Conservation (phyloP, 2,797 vertebrate species). For the Lophius americanus region DNA sequence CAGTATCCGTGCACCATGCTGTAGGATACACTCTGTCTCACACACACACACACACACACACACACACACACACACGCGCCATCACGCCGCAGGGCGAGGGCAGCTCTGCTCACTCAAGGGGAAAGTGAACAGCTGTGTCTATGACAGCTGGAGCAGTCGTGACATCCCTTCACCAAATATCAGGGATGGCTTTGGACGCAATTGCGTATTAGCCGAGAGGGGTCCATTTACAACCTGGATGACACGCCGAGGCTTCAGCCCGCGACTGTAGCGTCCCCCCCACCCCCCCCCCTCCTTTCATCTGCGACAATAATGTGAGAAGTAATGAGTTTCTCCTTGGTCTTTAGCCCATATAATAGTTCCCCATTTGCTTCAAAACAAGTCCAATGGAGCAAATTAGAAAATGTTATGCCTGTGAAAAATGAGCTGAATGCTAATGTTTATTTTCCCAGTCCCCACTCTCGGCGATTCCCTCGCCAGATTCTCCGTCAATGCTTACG, state of each 20-base stretch:
- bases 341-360: constrained; percentile 78
- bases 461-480: constrained; percentile 50
- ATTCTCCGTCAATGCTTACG: constrained; percentile 44
- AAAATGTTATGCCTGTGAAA: constrained; percentile 75
- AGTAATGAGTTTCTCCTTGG: constrained; percentile 78
- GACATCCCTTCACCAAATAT: constrained; percentile 86
- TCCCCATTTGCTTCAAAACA: constrained; percentile 77
- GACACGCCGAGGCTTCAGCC: constrained; percentile 60
- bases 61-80: constrained; percentile 53
- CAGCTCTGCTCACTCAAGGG: constrained; percentile 86
- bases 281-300: constrained; percentile 27
- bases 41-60: constrained; percentile 60
- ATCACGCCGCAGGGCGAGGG: constrained; percentile 82
- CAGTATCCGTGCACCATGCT: constrained; percentile 65
- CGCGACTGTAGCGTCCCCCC: constrained; percentile 18
- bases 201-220: constrained; percentile 73
- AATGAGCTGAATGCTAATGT: constrained; percentile 70
- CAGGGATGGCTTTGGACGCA: constrained; percentile 75
- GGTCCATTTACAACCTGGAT: constrained; percentile 76
- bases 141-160: constrained; percentile 89
- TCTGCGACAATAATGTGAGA: constrained; percentile 75
- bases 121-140: constrained; percentile 91
- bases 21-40: constrained; percentile 58
- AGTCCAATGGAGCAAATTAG: constrained; percentile 78
- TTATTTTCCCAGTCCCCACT: constrained; percentile 60